Base-by-base conservation (phyloP, 2,888 invertebrate genomes). In the Harpalus rufipes region DNA sequence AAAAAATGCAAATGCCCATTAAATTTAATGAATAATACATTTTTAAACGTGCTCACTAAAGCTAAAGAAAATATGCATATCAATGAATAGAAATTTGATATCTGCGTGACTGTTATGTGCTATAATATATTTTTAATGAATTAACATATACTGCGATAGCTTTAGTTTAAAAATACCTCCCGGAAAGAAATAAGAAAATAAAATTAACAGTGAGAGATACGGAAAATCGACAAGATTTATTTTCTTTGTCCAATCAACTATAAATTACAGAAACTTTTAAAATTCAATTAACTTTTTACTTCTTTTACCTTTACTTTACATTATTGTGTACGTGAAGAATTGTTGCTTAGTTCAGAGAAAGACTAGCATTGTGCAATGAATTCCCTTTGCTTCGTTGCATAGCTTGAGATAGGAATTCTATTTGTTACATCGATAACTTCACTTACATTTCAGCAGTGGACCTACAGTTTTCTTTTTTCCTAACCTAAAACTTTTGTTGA, bases 261-360 rank as follows among this genome's bases (percentile, higher is more conserved):
- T 78, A 78, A 78, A 78, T 78, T 78, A 56, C 58, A n/a, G 41
- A 78, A 78, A 25, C 56, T 78, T 78, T 78, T 78, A 78, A 78
- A 78, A 78, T 78, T 58, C 58, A 78, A 78, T 78, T 78, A 78
- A 78, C 32, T 78, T 78, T 74, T 74, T 74, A 74, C 25, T 74
- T 74, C 44, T 74, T 74, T 74, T 74, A 44, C 72, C 44, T 44
- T 44, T 41, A 74, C 44, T 74, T 44, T 44, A 74, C 72, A 74
- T 74, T 74, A 74, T 74, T 74, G 44, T 44, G 16, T 74, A 44
- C 72, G 44, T 16, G 72, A 74, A 74, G 72, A 44, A 74, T 39
- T 68, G 39, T n/a, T 10, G 32, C 6, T 51, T 12, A 51, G 44
- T 51, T 51, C 44, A 12, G 12, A 51, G 44, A 51, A 51, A 51